Percentiles rank a stretch among this genome's conserved stretches.
Conservation (phyloP, 2,797 vertebrate genomes). For the Spinus olivaceus region DNA sequence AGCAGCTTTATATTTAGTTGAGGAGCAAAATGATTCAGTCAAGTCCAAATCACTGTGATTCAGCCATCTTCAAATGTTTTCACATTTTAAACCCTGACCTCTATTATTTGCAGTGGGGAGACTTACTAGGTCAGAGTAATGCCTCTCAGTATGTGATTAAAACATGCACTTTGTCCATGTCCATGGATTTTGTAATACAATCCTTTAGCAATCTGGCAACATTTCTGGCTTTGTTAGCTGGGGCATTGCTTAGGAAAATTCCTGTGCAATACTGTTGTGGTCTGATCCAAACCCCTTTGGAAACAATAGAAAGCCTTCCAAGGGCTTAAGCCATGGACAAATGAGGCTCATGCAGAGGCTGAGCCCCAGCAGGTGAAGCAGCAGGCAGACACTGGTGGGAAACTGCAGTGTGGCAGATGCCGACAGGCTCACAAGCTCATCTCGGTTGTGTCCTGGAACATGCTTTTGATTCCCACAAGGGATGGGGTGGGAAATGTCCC, state of each 20-base stretch:
- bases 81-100: conserved; percentile 6
- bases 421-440: accelerated
- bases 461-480: not conserved
- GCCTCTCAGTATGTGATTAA: not conserved
- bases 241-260: not conserved
- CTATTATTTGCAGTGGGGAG: not conserved
- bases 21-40: not conserved
- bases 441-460: not conserved
- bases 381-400: not conserved
- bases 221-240: not conserved
- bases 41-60: not conserved
- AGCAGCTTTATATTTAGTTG: not conserved
- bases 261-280: not conserved
- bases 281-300: not conserved
- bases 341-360: not conserved
- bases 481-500: not conserved
- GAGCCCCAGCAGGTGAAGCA: not conserved
- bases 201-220: conserved; percentile 37
- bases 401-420: accelerated
- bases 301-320: not conserved
- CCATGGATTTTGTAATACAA: conserved; percentile 42
- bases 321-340: not conserved
- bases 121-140: conserved; percentile 19
- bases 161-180: not conserved
- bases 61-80: not conserved